These are phyloP conservation scores for Streptopelia turtur DNA, from an alignment of 2,797 vertebrate genomes.

Conservation along the genomic window DNA sequence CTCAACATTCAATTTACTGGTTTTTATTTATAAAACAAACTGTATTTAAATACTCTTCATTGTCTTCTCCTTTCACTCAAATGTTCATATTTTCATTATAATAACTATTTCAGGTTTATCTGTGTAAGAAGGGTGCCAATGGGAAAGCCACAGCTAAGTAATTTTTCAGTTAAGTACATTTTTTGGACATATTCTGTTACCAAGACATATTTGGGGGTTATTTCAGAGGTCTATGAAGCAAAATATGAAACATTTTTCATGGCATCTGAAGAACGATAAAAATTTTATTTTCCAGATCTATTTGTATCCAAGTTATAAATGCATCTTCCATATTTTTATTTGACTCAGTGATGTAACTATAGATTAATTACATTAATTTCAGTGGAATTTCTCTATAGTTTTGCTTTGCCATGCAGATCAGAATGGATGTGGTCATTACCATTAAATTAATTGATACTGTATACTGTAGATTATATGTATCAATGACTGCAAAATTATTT, in stretches of 20 bases:
- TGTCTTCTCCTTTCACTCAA: constrained; percentile 43
- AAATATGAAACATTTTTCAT: neutral
- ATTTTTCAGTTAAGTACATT: neutral
- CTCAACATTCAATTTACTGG: neutral
- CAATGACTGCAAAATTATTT: neutral
- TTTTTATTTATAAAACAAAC: neutral
- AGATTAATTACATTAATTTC: neutral
- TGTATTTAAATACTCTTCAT: neutral
- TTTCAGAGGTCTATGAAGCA: neutral
- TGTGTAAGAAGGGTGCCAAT: neutral
- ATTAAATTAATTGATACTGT: neutral
- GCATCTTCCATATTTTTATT: neutral
- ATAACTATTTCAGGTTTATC: neutral
- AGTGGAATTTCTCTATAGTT: neutral
- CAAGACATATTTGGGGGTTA: neutral
- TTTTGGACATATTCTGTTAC: neutral
- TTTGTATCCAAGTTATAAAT: neutral
- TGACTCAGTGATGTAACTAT: neutral
- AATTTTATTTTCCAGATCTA: neutral
- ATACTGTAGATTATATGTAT: neutral
- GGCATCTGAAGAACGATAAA: neutral
- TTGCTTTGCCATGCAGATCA: neutral
- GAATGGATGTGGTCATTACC: neutral
- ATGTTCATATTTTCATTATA: constrained; percentile 13
- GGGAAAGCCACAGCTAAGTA: neutral